Conservation (phyloP, 1,140 invertebrate genomes). For the Leptonema lineaticorne region DNA sequence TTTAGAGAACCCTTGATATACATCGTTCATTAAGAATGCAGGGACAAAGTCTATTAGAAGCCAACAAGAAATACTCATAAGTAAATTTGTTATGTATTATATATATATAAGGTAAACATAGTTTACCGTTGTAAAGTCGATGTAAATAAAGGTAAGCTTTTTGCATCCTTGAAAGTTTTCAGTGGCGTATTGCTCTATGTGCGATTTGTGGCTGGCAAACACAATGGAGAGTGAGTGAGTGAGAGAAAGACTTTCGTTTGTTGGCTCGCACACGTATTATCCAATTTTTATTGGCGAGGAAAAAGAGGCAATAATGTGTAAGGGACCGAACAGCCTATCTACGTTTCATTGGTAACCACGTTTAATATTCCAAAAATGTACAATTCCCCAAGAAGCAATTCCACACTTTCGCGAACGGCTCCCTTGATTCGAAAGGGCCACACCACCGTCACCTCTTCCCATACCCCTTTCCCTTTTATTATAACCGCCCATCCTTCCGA, state of each 20-base stretch:
- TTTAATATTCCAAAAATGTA: slow-evolving; percentile 42
- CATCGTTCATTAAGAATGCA: too few relatives aligned
- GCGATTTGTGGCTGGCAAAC: too few relatives aligned
- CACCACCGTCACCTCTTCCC: neutral
- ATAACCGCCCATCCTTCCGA: neutral
- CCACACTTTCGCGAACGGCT: slow-evolving; percentile 40
- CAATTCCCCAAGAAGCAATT: slow-evolving; percentile 41
- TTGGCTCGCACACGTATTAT: slow-evolving; percentile 28
- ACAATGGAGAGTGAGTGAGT: neutral
- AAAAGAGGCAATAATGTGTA: slow-evolving; percentile 34
- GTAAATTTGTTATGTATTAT: too few relatives aligned
- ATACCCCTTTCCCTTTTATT: neutral
- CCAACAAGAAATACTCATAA: too few relatives aligned
- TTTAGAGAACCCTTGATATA: too few relatives aligned
- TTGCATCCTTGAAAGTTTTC: too few relatives aligned
- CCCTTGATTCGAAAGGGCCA: slow-evolving; percentile 34
- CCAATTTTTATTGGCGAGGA: slow-evolving; percentile 20
- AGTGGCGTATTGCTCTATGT: too few relatives aligned
- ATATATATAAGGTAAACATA: too few relatives aligned
- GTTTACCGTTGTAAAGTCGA: too few relatives aligned
- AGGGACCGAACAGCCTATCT: slow-evolving; percentile 21
- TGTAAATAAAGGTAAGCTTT: too few relatives aligned
- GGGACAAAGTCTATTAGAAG: too few relatives aligned
- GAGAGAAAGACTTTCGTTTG: neutral
- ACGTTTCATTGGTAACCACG: slow-evolving; percentile 37